These are phyloP conservation scores for Tribolium castaneum DNA, from an alignment of 1,140 invertebrate genomes.

Conservation along the genomic window DNA sequence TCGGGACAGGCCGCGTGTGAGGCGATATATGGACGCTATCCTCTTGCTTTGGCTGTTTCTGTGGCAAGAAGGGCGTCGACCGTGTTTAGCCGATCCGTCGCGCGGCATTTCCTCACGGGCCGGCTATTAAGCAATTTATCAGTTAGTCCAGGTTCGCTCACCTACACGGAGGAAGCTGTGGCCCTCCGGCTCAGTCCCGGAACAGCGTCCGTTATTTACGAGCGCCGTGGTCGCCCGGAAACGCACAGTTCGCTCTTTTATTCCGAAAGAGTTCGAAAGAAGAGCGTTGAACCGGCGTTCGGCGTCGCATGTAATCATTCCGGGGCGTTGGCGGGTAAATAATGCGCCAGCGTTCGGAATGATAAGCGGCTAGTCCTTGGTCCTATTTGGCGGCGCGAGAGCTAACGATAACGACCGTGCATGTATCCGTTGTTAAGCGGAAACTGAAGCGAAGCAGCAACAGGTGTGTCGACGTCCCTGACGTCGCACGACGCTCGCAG, in stretches of 20 bases:
- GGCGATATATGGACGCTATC: background rate
- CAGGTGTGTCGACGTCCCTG: constrained; percentile 41
- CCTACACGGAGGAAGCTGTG: background rate
- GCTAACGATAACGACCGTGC: constrained; percentile 47
- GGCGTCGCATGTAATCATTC: constrained; percentile 2
- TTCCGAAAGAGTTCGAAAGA: background rate
- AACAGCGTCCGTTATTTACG: constrained; percentile 14
- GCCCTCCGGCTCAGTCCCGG: background rate
- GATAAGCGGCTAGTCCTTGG: constrained; percentile 27
- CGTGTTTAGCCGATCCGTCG: background rate
- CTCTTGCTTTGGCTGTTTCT: background rate
- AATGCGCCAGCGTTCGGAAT: constrained; percentile 4
- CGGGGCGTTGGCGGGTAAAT: constrained; percentile 22
- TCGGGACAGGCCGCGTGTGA: too few relatives aligned
- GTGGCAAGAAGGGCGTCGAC: background rate
- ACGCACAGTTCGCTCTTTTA: background rate
- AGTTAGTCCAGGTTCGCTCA: constrained; percentile 13
- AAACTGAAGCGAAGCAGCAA: constrained; percentile 43
- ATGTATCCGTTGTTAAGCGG: constrained; percentile 48
- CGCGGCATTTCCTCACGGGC: background rate
- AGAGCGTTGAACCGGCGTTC: background rate
- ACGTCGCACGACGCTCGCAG: background rate
- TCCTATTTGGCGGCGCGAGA: constrained; percentile 14
- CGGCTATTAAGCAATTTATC: constrained; percentile 9
- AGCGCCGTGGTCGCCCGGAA: background rate